Conservation (phyloP, 2,888 invertebrate species). For the Diarsia brunnea region DNA sequence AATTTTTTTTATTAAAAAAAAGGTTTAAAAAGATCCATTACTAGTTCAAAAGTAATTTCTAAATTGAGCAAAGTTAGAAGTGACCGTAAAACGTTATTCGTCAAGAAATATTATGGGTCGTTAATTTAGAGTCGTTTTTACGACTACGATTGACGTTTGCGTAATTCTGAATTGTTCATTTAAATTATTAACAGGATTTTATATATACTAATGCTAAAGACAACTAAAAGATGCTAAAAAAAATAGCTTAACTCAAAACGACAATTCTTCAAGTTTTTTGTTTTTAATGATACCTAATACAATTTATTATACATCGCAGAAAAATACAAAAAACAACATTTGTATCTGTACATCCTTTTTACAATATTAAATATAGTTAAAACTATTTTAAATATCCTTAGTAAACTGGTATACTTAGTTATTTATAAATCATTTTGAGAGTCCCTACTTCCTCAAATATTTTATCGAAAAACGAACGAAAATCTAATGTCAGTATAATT, state of each 20-base stretch:
- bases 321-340: conserved; percentile 55
- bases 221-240: conserved; percentile 33
- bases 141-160: conserved; percentile 59
- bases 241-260: conserved; percentile 36
- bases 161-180: conserved; percentile 35
- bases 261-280: conserved; percentile 22
- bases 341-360: conserved; percentile 62
- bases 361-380: conserved; percentile 60
- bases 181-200: conserved; percentile 48
- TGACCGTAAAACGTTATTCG: conserved; percentile 88
- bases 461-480: conserved; percentile 46
- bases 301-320: conserved; percentile 54
- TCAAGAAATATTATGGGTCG: conserved; percentile 61
- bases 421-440: conserved; percentile 38
- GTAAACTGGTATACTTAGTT: conserved; percentile 17
- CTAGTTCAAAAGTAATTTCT: conserved; percentile 79
- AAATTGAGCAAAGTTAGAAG: conserved; percentile 87
- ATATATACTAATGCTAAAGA: conserved; percentile 43
- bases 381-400: conserved; percentile 54
- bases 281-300: conserved; percentile 28
- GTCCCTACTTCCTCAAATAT: conserved; percentile 37
- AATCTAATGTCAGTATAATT: conserved; percentile 22
- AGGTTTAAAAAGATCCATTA: conserved; percentile 70
- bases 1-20: conserved; percentile 72
- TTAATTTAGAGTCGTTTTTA: conserved; percentile 60